phyloP scores from a whole-genome alignment of 2,113 vertebrate genomes.

The Alethe diademata region DNA sequence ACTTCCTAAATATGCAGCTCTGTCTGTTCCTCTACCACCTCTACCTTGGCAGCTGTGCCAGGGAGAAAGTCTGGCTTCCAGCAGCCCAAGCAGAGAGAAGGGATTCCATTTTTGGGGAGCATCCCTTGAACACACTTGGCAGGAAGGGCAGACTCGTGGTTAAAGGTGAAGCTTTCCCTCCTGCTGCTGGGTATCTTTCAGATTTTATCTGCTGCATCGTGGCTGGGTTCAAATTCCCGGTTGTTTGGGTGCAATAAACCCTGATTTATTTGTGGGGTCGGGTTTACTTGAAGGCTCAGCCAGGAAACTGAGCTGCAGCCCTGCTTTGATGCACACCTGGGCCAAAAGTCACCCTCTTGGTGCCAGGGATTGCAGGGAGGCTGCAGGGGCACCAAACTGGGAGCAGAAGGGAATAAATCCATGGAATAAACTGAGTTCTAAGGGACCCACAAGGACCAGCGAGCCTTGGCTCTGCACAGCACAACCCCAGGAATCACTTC shows the following conservation, averaged over 20 bases:
- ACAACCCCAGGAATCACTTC: too few species aligned
- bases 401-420: background rate
- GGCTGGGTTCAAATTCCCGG: background rate
- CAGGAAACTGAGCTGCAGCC: background rate
- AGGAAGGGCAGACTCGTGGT: background rate
- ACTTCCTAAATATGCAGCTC: background rate
- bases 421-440: fast-evolving
- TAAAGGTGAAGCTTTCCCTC: background rate
- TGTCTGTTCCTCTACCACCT: background rate
- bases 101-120: fast-evolving
- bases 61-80: background rate
- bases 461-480: background rate
- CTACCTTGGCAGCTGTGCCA: background rate
- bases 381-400: background rate
- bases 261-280: fast-evolving
- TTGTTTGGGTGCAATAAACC: background rate
- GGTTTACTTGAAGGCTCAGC: fast-evolving
- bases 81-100: background rate
- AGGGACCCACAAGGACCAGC: background rate
- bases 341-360: background rate
- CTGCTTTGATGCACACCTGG: background rate
- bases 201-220: background rate
- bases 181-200: background rate
- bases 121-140: fast-evolving
- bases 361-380: fast-evolving